Percentiles rank a stretch among this genome's conserved stretches.
Conservation (phyloP, 2,113 vertebrate species). For the Sapayoa aenigma region DNA sequence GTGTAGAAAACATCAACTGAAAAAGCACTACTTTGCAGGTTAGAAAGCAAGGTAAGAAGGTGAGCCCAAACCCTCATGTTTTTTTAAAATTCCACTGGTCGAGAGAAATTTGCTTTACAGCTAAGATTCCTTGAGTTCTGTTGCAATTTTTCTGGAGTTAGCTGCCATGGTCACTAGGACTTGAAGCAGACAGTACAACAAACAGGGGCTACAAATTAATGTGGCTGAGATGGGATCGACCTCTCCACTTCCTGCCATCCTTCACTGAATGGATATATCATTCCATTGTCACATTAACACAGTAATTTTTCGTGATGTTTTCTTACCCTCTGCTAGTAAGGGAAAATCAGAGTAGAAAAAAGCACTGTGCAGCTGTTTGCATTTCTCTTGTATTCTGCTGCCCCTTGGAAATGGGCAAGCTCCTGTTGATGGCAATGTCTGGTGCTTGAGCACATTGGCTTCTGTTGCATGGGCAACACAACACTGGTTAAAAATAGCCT, state of each 20-base stretch:
- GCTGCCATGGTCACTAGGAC: background rate
- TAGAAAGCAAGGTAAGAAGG: background rate
- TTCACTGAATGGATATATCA: background rate
- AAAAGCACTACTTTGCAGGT: background rate
- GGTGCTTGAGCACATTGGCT: accelerated
- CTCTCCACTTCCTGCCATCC: background rate
- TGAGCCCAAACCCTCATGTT: background rate
- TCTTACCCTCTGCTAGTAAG: background rate
- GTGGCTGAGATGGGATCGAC: background rate
- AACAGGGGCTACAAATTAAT: background rate
- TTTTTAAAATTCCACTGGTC: background rate
- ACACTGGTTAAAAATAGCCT: background rate
- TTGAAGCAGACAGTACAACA: background rate
- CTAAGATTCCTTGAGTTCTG: background rate
- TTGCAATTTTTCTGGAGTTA: background rate
- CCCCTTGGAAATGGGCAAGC: background rate
- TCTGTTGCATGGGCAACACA: accelerated
- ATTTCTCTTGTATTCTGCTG: background rate
- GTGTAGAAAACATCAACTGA: background rate
- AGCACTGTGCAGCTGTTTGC: background rate
- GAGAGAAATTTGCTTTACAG: background rate
- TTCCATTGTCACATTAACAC: background rate
- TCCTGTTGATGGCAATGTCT: background rate
- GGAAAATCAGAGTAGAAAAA: background rate
- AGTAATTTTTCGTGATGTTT: background rate